These are phyloP conservation scores for Dinocampus coccinellae DNA, from an alignment of 2,888 invertebrate genomes.

Conservation along the genomic window DNA sequence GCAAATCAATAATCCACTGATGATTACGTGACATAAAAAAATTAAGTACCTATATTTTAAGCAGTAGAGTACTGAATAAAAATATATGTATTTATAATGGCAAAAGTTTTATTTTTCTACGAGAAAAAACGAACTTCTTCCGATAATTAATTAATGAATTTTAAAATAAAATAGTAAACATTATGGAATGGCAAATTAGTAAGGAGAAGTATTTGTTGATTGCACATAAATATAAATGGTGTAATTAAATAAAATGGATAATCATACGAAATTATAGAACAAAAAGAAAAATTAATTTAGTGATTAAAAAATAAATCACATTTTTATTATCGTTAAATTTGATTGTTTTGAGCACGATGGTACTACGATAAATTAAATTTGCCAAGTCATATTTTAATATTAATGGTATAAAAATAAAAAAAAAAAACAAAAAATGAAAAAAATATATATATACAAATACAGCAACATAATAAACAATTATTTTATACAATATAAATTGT, in stretches of 20 bases:
- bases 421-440: background rate
- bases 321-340: slow-evolving; percentile 31
- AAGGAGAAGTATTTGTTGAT: background rate
- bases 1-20: background rate
- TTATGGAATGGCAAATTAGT: background rate
- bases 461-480: slow-evolving; percentile 36
- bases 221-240: background rate
- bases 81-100: slow-evolving; percentile 30
- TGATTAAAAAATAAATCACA: slow-evolving; percentile 13
- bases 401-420: background rate
- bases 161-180: slow-evolving; percentile 1
- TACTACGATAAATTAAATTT: slow-evolving; percentile 29
- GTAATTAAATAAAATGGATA: background rate
- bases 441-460: slow-evolving; percentile 22
- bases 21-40: background rate
- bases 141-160: slow-evolving; percentile 2
- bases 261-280: slow-evolving; percentile 14
- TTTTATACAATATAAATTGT: slow-evolving; percentile 41
- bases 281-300: background rate
- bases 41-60: slow-evolving; percentile 6
- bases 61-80: background rate
- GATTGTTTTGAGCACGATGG: slow-evolving; percentile 27
- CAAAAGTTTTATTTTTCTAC: slow-evolving; percentile 56
- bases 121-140: slow-evolving; percentile 43
- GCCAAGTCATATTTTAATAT: slow-evolving; percentile 33